Evolutionary conservation across 2,797 vertebrate genomes (phyloP).

Genomic region (Triplophysa yarkandensis): DNA sequence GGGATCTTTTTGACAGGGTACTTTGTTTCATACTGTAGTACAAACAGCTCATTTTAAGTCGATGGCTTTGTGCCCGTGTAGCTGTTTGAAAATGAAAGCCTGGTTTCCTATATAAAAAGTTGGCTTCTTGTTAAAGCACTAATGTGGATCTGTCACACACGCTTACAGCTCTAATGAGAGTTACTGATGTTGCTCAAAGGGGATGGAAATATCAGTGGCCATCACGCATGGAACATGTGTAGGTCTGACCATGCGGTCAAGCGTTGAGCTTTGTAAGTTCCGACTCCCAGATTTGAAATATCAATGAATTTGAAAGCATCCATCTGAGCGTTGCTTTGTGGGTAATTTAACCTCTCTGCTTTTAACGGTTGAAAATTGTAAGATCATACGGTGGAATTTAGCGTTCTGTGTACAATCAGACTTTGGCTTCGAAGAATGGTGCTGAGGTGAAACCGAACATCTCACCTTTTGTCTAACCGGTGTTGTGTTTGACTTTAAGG

Average conservation of each 20-base stretch:
- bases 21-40: slow-evolving; percentile 1
- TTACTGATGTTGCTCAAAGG: slow-evolving; percentile 23
- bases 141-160: not conserved
- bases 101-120: slow-evolving; percentile 18
- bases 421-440: not conserved
- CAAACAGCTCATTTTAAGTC: slow-evolving; percentile 18
- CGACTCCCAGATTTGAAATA: slow-evolving; percentile 17
- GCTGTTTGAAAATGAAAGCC: not conserved
- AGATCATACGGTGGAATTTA: slow-evolving; percentile 1
- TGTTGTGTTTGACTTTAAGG: slow-evolving; percentile 66
- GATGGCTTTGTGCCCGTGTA: not conserved
- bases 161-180: slow-evolving; percentile 5
- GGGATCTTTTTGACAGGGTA: slow-evolving; percentile 14
- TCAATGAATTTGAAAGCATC: slow-evolving; percentile 9
- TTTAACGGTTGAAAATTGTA: slow-evolving; percentile 15
- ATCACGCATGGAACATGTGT: slow-evolving; percentile 32
- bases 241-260: not conserved
- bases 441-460: not conserved
- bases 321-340: slow-evolving; percentile 9
- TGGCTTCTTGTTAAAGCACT: slow-evolving; percentile 15
- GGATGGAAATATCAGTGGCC: slow-evolving; percentile 16
- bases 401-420: not conserved
- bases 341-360: not conserved
- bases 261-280: slow-evolving; percentile 7
- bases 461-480: too few species aligned